Conservation (phyloP, 2,888 invertebrate species). For the Parnassius glacialis region DNA sequence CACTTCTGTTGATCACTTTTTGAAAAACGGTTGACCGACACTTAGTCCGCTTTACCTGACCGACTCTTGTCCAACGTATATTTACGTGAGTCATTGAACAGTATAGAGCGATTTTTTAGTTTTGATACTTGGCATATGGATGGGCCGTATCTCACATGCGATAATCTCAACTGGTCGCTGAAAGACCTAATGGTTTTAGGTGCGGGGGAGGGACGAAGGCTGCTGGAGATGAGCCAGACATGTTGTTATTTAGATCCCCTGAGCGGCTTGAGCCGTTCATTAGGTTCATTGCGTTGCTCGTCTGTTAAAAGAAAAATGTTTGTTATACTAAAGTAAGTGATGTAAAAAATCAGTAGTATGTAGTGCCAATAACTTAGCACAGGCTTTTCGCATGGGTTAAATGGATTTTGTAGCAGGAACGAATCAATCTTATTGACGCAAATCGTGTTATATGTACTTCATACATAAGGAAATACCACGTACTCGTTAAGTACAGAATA, state of each 20-base stretch:
- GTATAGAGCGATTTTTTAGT: slow-evolving; percentile 43
- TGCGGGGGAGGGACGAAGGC: slow-evolving; percentile 75
- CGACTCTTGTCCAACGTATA: slow-evolving; percentile 7
- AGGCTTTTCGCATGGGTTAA: too few species aligned
- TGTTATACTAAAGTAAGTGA: background rate
- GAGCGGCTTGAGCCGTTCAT: slow-evolving; percentile 80
- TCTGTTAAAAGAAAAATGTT: slow-evolving; percentile 44
- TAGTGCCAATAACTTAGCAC: too few species aligned
- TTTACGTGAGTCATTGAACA: background rate
- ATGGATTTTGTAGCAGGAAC: too few species aligned
- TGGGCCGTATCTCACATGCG: slow-evolving; percentile 72
- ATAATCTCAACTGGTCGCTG: slow-evolving; percentile 84
- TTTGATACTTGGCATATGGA: slow-evolving; percentile 73
- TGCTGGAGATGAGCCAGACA: slow-evolving; percentile 79
- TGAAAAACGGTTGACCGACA: background rate
- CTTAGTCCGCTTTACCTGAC: background rate
- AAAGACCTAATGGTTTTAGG: slow-evolving; percentile 81
- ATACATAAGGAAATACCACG: too few species aligned
- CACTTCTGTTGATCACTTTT: slow-evolving; percentile 1
- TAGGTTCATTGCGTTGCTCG: slow-evolving; percentile 71
- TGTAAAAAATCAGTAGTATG: too few species aligned
- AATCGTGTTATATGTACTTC: too few species aligned
- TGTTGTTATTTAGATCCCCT: slow-evolving; percentile 86
- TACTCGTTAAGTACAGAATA: too few species aligned
- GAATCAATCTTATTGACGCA: too few species aligned